phyloP scores from a whole-genome alignment of 1,140 invertebrate genomes.

The Trinorchestia longiramus region DNA sequence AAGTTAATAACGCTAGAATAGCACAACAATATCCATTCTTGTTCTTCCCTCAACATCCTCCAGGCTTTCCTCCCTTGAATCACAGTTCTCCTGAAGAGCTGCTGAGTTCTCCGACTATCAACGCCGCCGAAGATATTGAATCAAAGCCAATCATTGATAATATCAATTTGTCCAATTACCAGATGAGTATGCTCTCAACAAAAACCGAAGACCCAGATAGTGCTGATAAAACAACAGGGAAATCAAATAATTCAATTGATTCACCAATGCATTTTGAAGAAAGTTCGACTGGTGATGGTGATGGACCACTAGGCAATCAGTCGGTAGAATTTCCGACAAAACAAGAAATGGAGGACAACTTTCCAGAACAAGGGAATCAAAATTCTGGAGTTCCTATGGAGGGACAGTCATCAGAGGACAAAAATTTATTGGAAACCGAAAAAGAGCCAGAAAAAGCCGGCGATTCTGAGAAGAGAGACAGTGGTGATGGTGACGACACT shows the following conservation, averaged over 20 bases:
- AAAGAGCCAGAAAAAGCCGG: slow-evolving; percentile 22
- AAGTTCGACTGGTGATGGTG: not conserved
- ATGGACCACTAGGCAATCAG: not conserved
- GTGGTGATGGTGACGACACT: slow-evolving; percentile 60
- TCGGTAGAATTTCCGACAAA: not conserved
- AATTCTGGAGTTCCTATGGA: not conserved
- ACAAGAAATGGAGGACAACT: not conserved
- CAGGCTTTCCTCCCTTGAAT: slow-evolving; percentile 1
- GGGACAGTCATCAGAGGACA: slow-evolving; percentile 14
- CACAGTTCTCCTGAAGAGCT: not conserved
- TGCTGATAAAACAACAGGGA: not conserved
- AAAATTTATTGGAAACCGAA: not conserved
- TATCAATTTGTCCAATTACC: slow-evolving; percentile 38
- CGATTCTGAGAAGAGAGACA: slow-evolving; percentile 46
- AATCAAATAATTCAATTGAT: not conserved
- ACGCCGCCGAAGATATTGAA: not conserved
- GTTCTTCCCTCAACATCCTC: slow-evolving; percentile 1
- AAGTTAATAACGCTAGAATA: slow-evolving; percentile 23
- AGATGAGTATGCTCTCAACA: not conserved
- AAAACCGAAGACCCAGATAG: not conserved
- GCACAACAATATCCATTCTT: slow-evolving; percentile 47
- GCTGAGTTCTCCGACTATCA: not conserved
- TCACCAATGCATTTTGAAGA: slow-evolving; percentile 47
- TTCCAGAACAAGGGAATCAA: not conserved
- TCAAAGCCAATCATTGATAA: slow-evolving; percentile 34